Base-by-base conservation (phyloP, 2,797 vertebrate species). In the Sternarchorhynchus goeldii region DNA sequence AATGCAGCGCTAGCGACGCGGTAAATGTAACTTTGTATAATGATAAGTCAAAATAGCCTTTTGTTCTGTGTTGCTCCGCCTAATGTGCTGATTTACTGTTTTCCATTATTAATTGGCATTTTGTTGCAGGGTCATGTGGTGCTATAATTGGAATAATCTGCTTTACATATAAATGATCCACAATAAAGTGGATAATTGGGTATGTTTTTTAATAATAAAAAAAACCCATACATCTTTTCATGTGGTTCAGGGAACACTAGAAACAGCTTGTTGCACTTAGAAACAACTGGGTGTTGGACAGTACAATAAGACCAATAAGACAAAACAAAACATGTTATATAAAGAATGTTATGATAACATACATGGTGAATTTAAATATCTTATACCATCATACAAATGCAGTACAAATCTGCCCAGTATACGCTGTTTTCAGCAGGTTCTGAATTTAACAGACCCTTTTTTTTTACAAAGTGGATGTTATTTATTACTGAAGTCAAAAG, bases 291-390 rank as follows among this genome's bases (percentile, higher is more conserved):
- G 77, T 67, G 79, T 82, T 79, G 83, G 45, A 79, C 64, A 80
- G 81, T 80, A 84, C 83, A 83, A 85, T n/a, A n/a, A n/a, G n/a
- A 81, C 70, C 67, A 74, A 79, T 76, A 76, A 83, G 81, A 83
- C 79, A 58, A 81, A 81, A 66, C 64, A 65, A 72, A 68, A 81
- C 70, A 36, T 79, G 74, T 79, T 69, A 83, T 81, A 77, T 65
- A 65, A 81, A 75, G 79, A 85, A 85, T 83, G 79, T 78, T 74
- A 83, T 83, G 77, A 83, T 75, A 85, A 73, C 79, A 76, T 63
- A 78, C 76, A 73, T 53, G 55, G 59, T 65, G 63, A 67, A 78
- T 76, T 65, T 64, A 82, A 81, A 79, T 66, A 65, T 17, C 4
- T 65, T 67, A 65, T 73, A 34, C 45, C 55, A 25, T 73, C 62